Conservation (phyloP, 1,140 invertebrate genomes). For the Leptopilina clavipes region DNA sequence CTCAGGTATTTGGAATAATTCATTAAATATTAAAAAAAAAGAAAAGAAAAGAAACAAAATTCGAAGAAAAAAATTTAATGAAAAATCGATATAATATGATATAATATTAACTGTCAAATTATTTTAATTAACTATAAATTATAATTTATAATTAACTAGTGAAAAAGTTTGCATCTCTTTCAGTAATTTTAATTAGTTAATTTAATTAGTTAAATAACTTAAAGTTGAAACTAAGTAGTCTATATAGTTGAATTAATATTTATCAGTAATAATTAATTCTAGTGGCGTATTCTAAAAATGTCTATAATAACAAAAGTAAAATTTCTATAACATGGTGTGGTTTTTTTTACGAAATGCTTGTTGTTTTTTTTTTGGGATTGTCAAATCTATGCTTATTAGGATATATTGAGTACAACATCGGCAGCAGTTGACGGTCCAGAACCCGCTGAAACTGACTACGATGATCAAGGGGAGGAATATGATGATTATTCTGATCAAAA, state of each 20-base stretch:
- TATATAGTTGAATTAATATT: too few relatives aligned
- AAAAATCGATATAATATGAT: neutral
- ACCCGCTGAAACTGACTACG: slow-evolving; percentile 73
- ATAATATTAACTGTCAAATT: too few relatives aligned
- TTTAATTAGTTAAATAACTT: too few relatives aligned
- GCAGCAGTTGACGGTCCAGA: slow-evolving; percentile 70
- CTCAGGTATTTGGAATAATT: slow-evolving; percentile 78
- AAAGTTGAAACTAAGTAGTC: too few relatives aligned
- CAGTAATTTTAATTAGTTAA: too few relatives aligned
- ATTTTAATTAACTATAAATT: too few relatives aligned
- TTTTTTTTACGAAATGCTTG: slow-evolving; percentile 49
- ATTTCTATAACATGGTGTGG: slow-evolving; percentile 47
- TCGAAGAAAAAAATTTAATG: too few relatives aligned
- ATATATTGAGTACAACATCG: slow-evolving; percentile 65
- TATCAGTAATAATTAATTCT: too few relatives aligned
- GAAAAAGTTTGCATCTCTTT: too few relatives aligned
- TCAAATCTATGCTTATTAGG: slow-evolving; percentile 65
- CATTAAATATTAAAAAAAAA: too few relatives aligned
- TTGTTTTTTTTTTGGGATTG: slow-evolving; percentile 53
- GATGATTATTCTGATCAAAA: slow-evolving; percentile 70
- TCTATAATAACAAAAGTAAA: slow-evolving; percentile 41
- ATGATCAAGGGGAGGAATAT: slow-evolving; percentile 69
- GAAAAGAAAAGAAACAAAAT: too few relatives aligned
- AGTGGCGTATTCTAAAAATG: neutral
- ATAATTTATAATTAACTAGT: too few relatives aligned